Base-by-base conservation (phyloP, 2,113 vertebrate genomes). In the human (Homo sapiens) region DNA sequence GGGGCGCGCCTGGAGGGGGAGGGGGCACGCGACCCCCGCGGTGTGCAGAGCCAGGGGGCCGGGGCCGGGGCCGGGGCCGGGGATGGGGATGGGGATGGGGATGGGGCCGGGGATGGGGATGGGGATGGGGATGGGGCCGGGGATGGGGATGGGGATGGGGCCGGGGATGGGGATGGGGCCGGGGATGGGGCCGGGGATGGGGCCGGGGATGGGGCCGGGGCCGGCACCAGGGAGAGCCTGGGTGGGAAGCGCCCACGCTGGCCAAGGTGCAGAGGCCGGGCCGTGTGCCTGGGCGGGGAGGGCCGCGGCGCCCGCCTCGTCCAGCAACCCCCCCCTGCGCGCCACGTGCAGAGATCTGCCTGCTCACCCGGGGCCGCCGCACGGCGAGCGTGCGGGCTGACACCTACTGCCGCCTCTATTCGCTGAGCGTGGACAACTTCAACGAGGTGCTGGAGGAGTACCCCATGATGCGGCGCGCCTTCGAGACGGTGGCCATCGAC, bases 381-480 rank as follows among this genome's bases (percentile, higher is more conserved):
- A 99, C 99, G 0, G 99, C 99, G 78, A 99, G 99, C 0, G 99
- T 99, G 76, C 99, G 99, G 0, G 99, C 99, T 0, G 99, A 99
- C 94, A 99, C 99, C 94, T 99, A 99, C 98, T 99, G 99, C 96
- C 99, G 99, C 68, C 99, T 99, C 38, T 99, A 99, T 98, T 99
- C 99, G 0, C 99, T 99, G 70, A 99, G 99, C 0, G 99, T 99
- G 98, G 99, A 99, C 98, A 99, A 99, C 98, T 99, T 99, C 98
- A 99, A 99, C 2, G 99, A 99, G 98, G 99, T 99, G 88, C 98
- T 99, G 97, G 99, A 99, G 98, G 99, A 99, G 98, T 99, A 99
- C 88, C 99, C 99, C 96, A 99, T 99, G 99, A 99, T 99, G 99
- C 98, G 99, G 92, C 98, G 99, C 8, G 99, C 99, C 94, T 99